Base-by-base conservation (phyloP, 2,113 vertebrate species). In the Cercocebus atys region DNA sequence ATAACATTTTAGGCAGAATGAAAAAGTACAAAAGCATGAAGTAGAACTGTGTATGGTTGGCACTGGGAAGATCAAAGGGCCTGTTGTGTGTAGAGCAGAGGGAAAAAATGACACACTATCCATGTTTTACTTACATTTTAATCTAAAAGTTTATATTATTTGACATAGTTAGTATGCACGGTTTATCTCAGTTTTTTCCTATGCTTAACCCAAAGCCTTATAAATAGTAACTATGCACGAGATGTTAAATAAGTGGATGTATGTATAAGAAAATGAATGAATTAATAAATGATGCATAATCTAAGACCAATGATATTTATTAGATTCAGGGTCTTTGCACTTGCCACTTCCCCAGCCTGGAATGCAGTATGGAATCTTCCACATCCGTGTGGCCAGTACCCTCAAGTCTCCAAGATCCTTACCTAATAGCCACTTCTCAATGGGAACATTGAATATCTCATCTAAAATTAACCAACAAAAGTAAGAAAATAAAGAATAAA, bases 381-480 rank as follows among this genome's bases (percentile, higher is more conserved):
- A 6, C 27, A 50, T 1, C 16, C 45, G 25, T 4, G 6, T 1
- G 3, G 10, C 40, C 20, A 20, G 38, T 18, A 6, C 30, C 32
- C 73, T n/a, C 38, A 38, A 2, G 23, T 70, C 23, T 43, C 10
- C 9, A 35, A 27, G 30, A 75, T n/a, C 40, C 55, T 64, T 57
- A 50, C 14, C 70, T 17, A 64, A 43, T 40, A 32, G 6, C 38
- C 23, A 79, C 9, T 59, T 78, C 35, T 72, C 16, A 13, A 16
- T 25, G 18, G 7, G 8, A 23, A 52, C 57, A 57, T 3, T 5
- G 5, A 23, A 9, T 10, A 43, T 27, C 47, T 70, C 20, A 57
- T 32, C 57, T 59, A n/a, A 40, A 90, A 75, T 25, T 20, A 86
- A n/a, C 25, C 79, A 94, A 72, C 2, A 92, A 43, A 96, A 45